A percentile compares a stretch with the other conserved stretches of the same genome.
phyloP scores from a whole-genome alignment of 2,113 vertebrate species.

The Bos javanicus region DNA sequence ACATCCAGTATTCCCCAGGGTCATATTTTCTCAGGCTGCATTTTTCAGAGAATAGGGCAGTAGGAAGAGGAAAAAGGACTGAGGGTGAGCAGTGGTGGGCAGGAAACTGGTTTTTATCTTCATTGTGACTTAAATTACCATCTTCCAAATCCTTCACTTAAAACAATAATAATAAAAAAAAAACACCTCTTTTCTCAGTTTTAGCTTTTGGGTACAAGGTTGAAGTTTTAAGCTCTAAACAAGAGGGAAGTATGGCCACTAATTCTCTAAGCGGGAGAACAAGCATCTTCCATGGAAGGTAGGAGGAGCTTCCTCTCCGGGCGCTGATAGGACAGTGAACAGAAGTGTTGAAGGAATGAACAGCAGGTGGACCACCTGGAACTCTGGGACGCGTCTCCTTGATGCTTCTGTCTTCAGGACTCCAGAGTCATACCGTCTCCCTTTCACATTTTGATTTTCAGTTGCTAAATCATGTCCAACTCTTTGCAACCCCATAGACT shows the following conservation, averaged over 20 bases:
- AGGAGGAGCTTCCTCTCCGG: not conserved
- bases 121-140: constrained; percentile 46
- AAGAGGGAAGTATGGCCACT: not conserved
- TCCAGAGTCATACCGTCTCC: not conserved
- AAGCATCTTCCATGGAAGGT: accelerated
- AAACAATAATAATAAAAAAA: not conserved
- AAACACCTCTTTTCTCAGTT: not conserved
- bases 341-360: too few relatives aligned
- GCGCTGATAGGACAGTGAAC: not conserved
- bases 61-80: not conserved
- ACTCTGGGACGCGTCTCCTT: not conserved
- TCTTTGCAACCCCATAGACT: not conserved
- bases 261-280: accelerated
- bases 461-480: not conserved
- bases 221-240: not conserved
- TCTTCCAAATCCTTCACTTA: constrained; percentile 52
- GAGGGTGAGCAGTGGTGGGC: constrained; percentile 44
- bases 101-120: constrained; percentile 59
- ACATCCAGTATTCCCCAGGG: constrained; percentile 73
- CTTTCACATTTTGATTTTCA: not conserved
- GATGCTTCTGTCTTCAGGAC: not conserved
- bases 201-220: not conserved
- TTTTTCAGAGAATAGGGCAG: constrained; percentile 9
- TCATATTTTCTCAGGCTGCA: constrained; percentile 49
- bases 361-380: not conserved